phyloP scores from a whole-genome alignment of 2,113 vertebrate genomes.

The Halichoerus grypus region DNA sequence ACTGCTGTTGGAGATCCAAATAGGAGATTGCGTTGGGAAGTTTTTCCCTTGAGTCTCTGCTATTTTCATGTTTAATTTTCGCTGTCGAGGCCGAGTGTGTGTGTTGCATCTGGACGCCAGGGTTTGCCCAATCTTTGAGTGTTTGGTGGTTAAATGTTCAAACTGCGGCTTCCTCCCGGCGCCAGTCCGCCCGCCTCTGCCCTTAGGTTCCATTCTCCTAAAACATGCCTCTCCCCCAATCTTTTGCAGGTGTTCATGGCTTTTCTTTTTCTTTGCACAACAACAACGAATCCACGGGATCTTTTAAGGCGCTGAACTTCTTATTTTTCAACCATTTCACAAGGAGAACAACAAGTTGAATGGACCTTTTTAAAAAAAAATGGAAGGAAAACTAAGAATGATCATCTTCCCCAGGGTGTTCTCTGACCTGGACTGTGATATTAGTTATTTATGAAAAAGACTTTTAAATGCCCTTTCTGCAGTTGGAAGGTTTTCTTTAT shows the following conservation, averaged over 20 bases:
- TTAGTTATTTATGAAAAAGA: slow-evolving; percentile 98
- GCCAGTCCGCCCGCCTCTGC: slow-evolving; percentile 98
- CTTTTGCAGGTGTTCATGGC: slow-evolving; percentile 98
- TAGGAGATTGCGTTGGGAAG: slow-evolving; percentile 89
- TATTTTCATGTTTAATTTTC: slow-evolving; percentile 84
- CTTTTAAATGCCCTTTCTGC: slow-evolving; percentile 96
- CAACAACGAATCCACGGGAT: slow-evolving; percentile 84
- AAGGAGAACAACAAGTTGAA: slow-evolving; percentile 84
- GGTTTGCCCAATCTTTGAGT: slow-evolving; percentile 95
- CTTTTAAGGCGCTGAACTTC: slow-evolving; percentile 90
- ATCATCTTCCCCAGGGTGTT: slow-evolving; percentile 91
- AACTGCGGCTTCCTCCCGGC: slow-evolving; percentile 98
- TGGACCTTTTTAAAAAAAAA: slow-evolving; percentile 82
- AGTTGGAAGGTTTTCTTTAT: slow-evolving; percentile 96
- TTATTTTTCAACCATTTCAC: slow-evolving; percentile 87
- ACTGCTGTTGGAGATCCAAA: slow-evolving; percentile 89
- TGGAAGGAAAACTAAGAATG: slow-evolving; percentile 86
- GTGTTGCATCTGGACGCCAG: slow-evolving; percentile 95
- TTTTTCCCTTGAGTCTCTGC: slow-evolving; percentile 82
- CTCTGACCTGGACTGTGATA: slow-evolving; percentile 93
- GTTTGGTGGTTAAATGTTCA: slow-evolving; percentile 98
- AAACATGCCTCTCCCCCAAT: slow-evolving; percentile 95
- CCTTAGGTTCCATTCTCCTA: slow-evolving; percentile 94
- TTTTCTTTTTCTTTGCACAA: slow-evolving; percentile 86
- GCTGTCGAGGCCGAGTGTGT: slow-evolving; percentile 77